Base-by-base conservation (phyloP, 2,797 vertebrate genomes). In the Hafferia zeledoni region DNA sequence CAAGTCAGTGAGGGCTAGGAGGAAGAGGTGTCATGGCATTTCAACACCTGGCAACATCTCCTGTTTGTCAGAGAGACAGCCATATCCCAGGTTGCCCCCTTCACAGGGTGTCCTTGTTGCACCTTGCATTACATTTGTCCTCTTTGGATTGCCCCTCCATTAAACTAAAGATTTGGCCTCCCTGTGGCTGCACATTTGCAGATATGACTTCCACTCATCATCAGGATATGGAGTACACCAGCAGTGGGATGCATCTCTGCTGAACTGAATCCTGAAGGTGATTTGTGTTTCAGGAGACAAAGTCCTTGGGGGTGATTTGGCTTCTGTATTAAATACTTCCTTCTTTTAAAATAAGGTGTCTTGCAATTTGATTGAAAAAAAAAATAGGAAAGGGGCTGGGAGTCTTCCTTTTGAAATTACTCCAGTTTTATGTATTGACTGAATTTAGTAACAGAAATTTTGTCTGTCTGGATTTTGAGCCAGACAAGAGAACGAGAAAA, bases 391-490 rank as follows among this genome's bases (percentile, higher is more conserved):
- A 49, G 41, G 3, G 17, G 13, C 8, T 63, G 31, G 56, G 69
- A 49, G 4, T n/a, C 10, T 59, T 53, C 31, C 31, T 75, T 64
- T 84, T 52, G 37, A 79, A 92, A 68, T 80, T 63, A 65, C 14
- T 43, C 27, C 18, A 17, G 13, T 63, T 89, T 91, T 87, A 15
- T 59, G 83, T 52, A 5, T 31, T 80, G 56, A 15, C 72, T 84
- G 63, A 86, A 70, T 65, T 94, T 65, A 83, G 50, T 71, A 89
- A 52, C 33, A 43, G 37, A 87, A 46, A 63, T 57, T 61, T 68
- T 83, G 65, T 11, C 80, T 90, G 65, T 83, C 55, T 90, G 88
- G 59, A 70, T 91, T 95, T 92, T 80, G 91, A 89, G 78, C n/a
- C 72, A 83, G 81, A 61, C 6, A 2, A 89, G 39, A 93, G 67